A percentile compares a stretch with the other conserved stretches of the same genome.
Evolutionary conservation across 1,140 invertebrate species (phyloP).

Genomic region (Pantala flavescens): DNA sequence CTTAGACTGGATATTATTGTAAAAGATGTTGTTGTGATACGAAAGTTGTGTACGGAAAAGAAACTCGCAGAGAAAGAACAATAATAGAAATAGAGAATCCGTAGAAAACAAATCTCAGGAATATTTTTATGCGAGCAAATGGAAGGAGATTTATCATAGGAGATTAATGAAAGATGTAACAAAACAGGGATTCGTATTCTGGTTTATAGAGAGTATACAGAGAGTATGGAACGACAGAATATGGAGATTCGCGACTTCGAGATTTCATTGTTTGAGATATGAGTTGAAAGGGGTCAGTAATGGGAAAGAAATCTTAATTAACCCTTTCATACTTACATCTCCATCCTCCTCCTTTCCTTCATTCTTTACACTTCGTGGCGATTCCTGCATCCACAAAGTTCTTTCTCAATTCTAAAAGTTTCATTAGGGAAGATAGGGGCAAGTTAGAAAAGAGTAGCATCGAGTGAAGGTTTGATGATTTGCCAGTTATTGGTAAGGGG

Average conservation of each 20-base stretch:
- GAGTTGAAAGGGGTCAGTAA: background rate
- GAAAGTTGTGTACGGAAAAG: too few species aligned
- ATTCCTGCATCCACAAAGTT: background rate
- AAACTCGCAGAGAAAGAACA: too few species aligned
- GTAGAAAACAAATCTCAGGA: too few species aligned
- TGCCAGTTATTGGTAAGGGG: too few species aligned
- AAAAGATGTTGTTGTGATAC: too few species aligned
- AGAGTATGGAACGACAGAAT: background rate
- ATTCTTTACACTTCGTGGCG: background rate
- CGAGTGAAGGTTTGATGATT: background rate
- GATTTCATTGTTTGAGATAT: background rate
- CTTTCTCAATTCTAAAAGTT: background rate
- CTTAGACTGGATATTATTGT: too few species aligned
- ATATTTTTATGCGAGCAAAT: too few species aligned
- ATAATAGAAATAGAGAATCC: too few species aligned
- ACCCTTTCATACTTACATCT: background rate
- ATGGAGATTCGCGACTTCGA: background rate
- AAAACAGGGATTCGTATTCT: too few species aligned
- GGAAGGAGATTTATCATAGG: too few species aligned
- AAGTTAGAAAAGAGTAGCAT: background rate
- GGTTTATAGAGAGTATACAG: background rate
- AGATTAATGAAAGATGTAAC: too few species aligned
- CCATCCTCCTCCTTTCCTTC: background rate
- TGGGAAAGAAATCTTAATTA: background rate
- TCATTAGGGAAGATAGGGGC: background rate